phyloP scores from a whole-genome alignment of 92 coral and sea anemone species.

The Micromussa lordhowensis region DNA sequence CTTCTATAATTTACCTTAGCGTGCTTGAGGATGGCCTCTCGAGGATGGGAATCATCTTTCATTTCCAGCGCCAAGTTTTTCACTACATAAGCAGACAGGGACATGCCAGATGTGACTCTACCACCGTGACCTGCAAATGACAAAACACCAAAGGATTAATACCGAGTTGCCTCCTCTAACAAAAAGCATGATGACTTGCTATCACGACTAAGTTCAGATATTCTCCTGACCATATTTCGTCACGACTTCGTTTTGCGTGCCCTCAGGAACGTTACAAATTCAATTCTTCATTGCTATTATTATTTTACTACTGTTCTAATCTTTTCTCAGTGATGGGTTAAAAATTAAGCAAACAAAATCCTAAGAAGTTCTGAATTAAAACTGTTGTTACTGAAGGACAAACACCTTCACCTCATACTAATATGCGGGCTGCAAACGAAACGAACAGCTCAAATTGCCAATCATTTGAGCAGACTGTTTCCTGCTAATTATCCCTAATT shows the following conservation, averaged over 20 bases:
- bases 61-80: constrained; percentile 95
- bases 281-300: too few relatives aligned
- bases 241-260: too few relatives aligned
- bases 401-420: neutral
- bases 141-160: neutral
- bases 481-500: too few relatives aligned
- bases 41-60: constrained; percentile 95
- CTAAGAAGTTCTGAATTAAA: neutral
- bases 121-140: constrained; percentile 87
- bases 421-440: neutral
- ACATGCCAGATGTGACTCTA: constrained; percentile 95
- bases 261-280: too few relatives aligned
- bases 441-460: neutral
- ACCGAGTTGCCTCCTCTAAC: neutral
- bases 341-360: too few relatives aligned
- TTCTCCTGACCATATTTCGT: too few relatives aligned
- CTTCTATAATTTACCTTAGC: constrained; percentile 68
- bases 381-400: too few relatives aligned
- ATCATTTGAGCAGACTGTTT: neutral
- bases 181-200: too few relatives aligned
- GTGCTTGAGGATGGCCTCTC: constrained; percentile 96
- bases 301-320: too few relatives aligned
- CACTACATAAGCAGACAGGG: constrained; percentile 93
- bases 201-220: too few relatives aligned
- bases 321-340: too few relatives aligned